Base-by-base conservation (phyloP, 2,888 invertebrate genomes). In the Pollenia labialis region DNA sequence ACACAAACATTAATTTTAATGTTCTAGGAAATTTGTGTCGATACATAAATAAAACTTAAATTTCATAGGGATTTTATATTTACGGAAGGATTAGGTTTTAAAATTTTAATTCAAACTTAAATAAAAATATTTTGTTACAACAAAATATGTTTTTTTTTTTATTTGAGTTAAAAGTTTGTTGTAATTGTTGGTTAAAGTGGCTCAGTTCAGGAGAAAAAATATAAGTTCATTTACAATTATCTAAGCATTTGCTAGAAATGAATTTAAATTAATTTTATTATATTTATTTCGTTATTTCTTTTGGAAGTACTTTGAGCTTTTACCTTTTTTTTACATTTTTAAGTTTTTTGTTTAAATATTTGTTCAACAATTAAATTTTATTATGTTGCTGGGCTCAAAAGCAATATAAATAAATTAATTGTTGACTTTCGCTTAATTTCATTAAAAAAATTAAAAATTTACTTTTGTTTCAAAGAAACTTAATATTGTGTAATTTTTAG, bases 381-480 rank as follows among this genome's bases (percentile, higher is more conserved):
- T 89, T 88, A 88, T 91, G 91, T 90, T 91, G 91, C 87, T 88
- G 91, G 91, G 91, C 91, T 91, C 92, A 87, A 89, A 69, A 40
- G 87, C 92, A 91, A 90, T 91, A 90, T 88, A 89, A 88, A 88
- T 89, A 90, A 90, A 89, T 82, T 77, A 91, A 90, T 81, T 87
- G 85, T 82, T 23, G 46, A 23, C 54, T 6, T 68, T 16, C 48
- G 4, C 1, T 60, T 48, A 32, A 32, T 32, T 32, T 32, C 23
- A 32, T 32, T 32, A 6, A 4, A 32, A 6, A 32, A 32, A 32
- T 0, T 32, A 32, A 32, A 32, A 32, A 32, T 32, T 1, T 32
- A 32, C 6, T 6, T 32, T 32, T 4, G 32, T 32, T 32, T 32
- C 32, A 32, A 32, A 32, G 32, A 32, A 32, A 32, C 32, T 32